A percentile compares a stretch with the other conserved stretches of the same genome.
Evolutionary conservation across 2,797 vertebrate species (phyloP).

Genomic region (Coranthus polyacanthus): DNA sequence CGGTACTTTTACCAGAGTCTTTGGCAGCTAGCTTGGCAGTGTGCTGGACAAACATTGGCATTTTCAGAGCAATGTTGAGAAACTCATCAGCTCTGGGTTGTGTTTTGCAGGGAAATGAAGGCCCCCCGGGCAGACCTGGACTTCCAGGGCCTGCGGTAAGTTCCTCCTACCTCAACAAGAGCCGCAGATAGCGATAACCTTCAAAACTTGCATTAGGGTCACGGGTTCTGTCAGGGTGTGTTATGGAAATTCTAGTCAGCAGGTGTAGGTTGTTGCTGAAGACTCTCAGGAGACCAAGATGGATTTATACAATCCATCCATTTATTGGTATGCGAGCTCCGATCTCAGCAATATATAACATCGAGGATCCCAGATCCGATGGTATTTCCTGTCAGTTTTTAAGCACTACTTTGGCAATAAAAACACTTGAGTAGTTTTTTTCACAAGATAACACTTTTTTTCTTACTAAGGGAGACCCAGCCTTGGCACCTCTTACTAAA

Average conservation of each 20-base stretch:
- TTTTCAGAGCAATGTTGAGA: slow-evolving; percentile 43
- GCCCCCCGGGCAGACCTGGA: slow-evolving; percentile 90
- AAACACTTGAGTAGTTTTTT: not conserved
- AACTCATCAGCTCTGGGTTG: slow-evolving; percentile 55
- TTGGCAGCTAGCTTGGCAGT: too few relatives aligned
- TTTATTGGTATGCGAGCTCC: too few relatives aligned
- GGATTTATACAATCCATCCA: too few relatives aligned
- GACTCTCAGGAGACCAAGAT: too few relatives aligned
- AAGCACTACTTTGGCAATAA: not conserved
- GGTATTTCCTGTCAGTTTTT: too few relatives aligned
- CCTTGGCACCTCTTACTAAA: not conserved
- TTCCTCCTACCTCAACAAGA: slow-evolving; percentile 52
- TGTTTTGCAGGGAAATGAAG: slow-evolving; percentile 91
- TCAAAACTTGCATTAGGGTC: slow-evolving; percentile 4
- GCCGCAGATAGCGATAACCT: slow-evolving; percentile 30
- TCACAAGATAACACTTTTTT: not conserved
- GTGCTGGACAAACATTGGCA: slow-evolving; percentile 34
- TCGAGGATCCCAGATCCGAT: too few relatives aligned
- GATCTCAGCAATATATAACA: too few relatives aligned
- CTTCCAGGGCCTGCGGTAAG: slow-evolving; percentile 96
- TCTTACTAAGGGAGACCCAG: not conserved
- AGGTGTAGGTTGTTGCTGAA: too few relatives aligned
- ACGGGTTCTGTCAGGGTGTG: not conserved
- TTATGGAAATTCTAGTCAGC: too few relatives aligned
- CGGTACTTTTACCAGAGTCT: too few relatives aligned